Evolutionary conservation across 2,888 invertebrate species (phyloP), one percentile per base, ranked within the genome.

Genomic region (Leucophenga montana): DNA sequence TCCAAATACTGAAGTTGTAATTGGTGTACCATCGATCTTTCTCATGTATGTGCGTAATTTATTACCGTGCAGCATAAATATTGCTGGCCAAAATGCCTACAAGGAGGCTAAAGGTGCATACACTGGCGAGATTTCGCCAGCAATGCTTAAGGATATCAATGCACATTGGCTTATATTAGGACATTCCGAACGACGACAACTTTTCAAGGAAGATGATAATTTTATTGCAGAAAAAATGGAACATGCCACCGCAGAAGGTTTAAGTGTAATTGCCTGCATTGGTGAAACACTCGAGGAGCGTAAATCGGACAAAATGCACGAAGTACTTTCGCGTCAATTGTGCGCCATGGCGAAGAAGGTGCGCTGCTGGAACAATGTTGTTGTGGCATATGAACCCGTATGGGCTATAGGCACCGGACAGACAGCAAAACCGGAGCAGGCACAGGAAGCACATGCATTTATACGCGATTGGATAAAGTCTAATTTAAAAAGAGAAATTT

Each of bases 351-450:
- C 94, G 13, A 92, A 93, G 79, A 94, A 93, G 86, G 92, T 95
- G 75, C 92, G 90, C 78, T 90, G 91, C 79, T 91, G 91, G 91
- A 91, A 91, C 68, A 94, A 95, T 78, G 96, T 99, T 31, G 99
- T 99, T 4, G 90, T 99, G 68, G 99, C 99, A 14, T 99, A 99
- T 87, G 99, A 99, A 88, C 99, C 99, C 18, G 99, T 99, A 0
- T 99, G 99, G 99, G 99, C 99, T 65, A 99, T 99, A 86, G 99
- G 99, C 68, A 99, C 99, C 4, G 99, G 99, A 72, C 97, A 97
- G 90, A 98, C 97, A 18, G 99, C 99, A n/a, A 92, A 95, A 1
- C 98, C 98, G 0, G 94, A 95, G 84, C 97, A 98, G 90, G 97
- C 97, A 0, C 97, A 97, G 91, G 97, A 97, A 74, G 96, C 98